Percentiles rank a stretch among this genome's conserved stretches.
Evolutionary conservation across 2,888 invertebrate species (phyloP).

Genomic region (Epinotia brunnichana): DNA sequence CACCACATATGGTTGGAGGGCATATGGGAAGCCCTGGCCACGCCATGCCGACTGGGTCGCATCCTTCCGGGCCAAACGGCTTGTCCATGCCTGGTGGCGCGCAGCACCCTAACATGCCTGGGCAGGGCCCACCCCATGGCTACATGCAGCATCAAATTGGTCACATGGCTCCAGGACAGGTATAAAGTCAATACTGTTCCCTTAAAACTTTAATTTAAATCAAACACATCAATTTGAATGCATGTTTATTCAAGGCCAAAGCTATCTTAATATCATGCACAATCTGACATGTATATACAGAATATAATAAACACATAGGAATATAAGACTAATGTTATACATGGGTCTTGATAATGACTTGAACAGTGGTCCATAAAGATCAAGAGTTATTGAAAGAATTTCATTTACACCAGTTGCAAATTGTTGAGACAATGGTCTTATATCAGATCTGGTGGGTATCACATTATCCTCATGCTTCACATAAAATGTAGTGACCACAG

Average conservation of each 20-base stretch:
- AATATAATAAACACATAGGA: conserved; percentile 9
- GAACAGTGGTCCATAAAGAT: conserved; percentile 72
- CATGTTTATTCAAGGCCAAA: background rate
- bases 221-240: background rate
- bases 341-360: conserved; percentile 3
- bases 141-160: conserved; percentile 86
- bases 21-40: conserved; percentile 79
- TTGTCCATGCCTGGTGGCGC: conserved; percentile 80
- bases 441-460: conserved; percentile 56
- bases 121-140: conserved; percentile 85
- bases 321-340: background rate
- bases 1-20: conserved; percentile 76
- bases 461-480: conserved; percentile 57
- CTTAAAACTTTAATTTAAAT: background rate
- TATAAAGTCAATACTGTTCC: conserved; percentile 50
- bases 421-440: conserved; percentile 56
- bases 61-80: conserved; percentile 78
- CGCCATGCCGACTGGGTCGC: conserved; percentile 68
- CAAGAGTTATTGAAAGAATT: conserved; percentile 60
- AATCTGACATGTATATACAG: background rate
- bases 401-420: conserved; percentile 64
- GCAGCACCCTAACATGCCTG: conserved; percentile 79
- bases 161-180: conserved; percentile 82
- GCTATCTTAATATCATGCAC: background rate
- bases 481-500: conserved; percentile 69